Base-by-base conservation (phyloP, 2,113 vertebrate genomes). In the Ameiurus melas region DNA sequence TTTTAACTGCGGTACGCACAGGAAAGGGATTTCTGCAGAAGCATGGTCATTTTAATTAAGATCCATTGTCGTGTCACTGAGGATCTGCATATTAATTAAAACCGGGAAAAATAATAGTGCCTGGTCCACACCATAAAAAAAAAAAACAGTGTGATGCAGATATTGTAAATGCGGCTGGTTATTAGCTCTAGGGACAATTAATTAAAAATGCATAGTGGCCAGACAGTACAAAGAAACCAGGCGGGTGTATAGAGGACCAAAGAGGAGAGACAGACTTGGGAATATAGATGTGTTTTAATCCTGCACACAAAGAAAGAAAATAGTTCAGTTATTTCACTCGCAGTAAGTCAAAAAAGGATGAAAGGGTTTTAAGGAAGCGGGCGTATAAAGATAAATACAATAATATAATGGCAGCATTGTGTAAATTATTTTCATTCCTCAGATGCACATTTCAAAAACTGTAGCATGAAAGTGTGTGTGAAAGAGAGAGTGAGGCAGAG, bases 21-120 rank as follows among this genome's bases (percentile, higher is more conserved):
- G 84, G 2, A 20, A 16, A 30, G 53, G 68, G 68, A 58, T 55
- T 73, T 39, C 30, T 75, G 22, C 36, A 30, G 64, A 73, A 55
- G 43, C 36, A 2, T 53, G 79, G 57, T 86, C 86, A 47, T 83
- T 82, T 88, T 83, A 89, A 89, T 89, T 84, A 87, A 55, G 86
- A 79, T 36, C 81, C 75, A 75, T 84, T 84, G 58, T 39, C 53
- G n/a, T 25, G 85, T 83, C 79, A 86, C 20, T 73, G 81, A 30
- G 33, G 70, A 83, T 89, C 71, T 89, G 86, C 64, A 53, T 86
- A 83, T 84, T 89, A 89, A 84, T 86, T 83, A 71, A 60, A 83
- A 70, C 33, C 57, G 17, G 68, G 33, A 14, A 58, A 70, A 73
- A 73, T 55, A 73, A 85, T 73, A 73, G 25, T 9, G 66, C 17